Conservation (phyloP, 1,140 invertebrate genomes). For the Orchesella cincta region DNA sequence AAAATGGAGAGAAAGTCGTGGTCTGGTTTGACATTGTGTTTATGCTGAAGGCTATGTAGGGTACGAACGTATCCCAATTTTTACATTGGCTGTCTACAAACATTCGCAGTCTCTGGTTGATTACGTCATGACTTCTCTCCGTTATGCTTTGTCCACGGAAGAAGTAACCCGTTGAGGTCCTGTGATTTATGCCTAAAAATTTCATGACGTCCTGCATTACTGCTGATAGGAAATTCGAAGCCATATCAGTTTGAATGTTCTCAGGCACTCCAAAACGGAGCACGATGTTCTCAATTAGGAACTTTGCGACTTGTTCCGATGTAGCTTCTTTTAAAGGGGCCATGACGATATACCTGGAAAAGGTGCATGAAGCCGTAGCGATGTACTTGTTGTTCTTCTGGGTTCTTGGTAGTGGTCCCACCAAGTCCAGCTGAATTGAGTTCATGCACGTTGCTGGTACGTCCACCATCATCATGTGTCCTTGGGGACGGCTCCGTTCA, state of each 20-base stretch:
- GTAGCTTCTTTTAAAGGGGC: neutral
- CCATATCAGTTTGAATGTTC: conserved; percentile 18
- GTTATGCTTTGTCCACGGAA: neutral
- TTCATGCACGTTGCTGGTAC: neutral
- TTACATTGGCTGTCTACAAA: neutral
- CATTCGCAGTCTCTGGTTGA: neutral
- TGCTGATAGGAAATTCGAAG: neutral
- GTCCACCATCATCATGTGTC: neutral
- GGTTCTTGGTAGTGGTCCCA: conserved; percentile 20
- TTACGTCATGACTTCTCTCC: conserved; percentile 22
- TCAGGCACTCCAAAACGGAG: conserved; percentile 5
- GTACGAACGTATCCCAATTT: neutral
- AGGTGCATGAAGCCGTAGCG: neutral
- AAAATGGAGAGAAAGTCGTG: neutral
- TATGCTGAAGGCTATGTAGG: neutral
- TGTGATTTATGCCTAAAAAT: conserved; percentile 19
- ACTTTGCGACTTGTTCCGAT: conserved; percentile 22
- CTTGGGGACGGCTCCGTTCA: neutral
- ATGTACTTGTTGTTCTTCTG: conserved; percentile 3
- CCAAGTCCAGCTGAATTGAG: conserved; percentile 4
- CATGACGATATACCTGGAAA: conserved; percentile 13
- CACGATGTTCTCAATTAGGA: conserved; percentile 31
- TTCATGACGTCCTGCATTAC: conserved; percentile 1
- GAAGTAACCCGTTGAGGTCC: neutral
- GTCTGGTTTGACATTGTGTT: neutral